Evolutionary conservation across 2,888 invertebrate genomes (phyloP), one percentile per base, ranked within the genome.

Genomic region (Melipona bicolor): DNA sequence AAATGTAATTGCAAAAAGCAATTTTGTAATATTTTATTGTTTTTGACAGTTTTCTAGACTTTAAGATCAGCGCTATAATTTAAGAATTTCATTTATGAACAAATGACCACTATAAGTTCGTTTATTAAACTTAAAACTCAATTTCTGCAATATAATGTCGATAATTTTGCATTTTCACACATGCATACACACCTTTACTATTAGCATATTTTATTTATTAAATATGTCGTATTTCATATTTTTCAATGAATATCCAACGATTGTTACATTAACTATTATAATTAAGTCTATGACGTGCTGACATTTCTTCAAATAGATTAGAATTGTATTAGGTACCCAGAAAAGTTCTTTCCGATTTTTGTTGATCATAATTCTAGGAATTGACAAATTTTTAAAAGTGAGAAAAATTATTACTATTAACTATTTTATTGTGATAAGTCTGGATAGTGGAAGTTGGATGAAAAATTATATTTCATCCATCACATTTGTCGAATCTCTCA

Each of bases 81-180:
- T n/a, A 11, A 21, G 5, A 6, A 54, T 4, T 72, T 49, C 15
- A 67, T 65, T 67, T 50, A 75, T 71, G n/a, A 17, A 84, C 0
- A 85, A 43, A 83, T 89, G 91, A 90, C 88, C 91, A 90, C 89
- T 91, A 90, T 92, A 89, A 91, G 87, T 91, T 92, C 89, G 90
- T 88, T 82, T 88, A 77, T 83, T 75, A 79, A 68, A 75, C 74
- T 84, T 52, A 19, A 77, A 88, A 68, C 62, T 81, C 54, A 79
- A 85, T 83, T 85, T 81, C 79, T 75, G 13, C 70, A 65, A 81
- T 75, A 73, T 21, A 79, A 65, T 61, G 70, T 73, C 56, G 27
- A 68, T 77, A 62, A 83, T 74, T 74, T 72, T 78, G 80, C 11
- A 72, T 83, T 82, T 81, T 72, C 13, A 59, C n/a, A 69, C 62